phyloP scores from a whole-genome alignment of 2,888 invertebrate genomes.

The Orgyia antiqua region DNA sequence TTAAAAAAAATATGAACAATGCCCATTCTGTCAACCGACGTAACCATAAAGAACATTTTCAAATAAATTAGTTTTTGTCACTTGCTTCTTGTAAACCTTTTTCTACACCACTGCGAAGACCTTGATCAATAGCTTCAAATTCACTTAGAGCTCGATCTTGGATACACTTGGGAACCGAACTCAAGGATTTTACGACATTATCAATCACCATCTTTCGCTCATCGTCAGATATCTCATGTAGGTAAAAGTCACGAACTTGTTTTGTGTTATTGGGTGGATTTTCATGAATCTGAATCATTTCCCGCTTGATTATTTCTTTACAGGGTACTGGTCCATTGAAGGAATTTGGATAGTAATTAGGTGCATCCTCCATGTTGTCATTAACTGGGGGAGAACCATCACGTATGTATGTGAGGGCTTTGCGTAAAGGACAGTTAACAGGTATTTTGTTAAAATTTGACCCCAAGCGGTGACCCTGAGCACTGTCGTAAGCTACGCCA shows the following conservation, averaged over 20 bases:
- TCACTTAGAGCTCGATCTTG: background rate
- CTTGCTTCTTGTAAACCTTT: background rate
- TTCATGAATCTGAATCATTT: conserved; percentile 73
- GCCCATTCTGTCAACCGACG: background rate
- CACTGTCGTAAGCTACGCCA: conserved; percentile 91
- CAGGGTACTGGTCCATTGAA: conserved; percentile 89
- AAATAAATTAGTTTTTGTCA: background rate
- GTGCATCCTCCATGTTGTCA: conserved; percentile 90
- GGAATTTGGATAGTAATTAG: conserved; percentile 97
- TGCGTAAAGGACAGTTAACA: conserved; percentile 92
- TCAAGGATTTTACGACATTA: conserved; percentile 76
- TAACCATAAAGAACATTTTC: background rate
- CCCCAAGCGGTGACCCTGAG: conserved; percentile 90
- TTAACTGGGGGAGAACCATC: conserved; percentile 88
- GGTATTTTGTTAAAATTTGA: conserved; percentile 93
- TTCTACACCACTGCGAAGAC: background rate
- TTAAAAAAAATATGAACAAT: too few species aligned
- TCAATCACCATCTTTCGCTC: conserved; percentile 84
- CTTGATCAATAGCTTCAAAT: background rate
- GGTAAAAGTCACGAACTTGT: conserved; percentile 89
- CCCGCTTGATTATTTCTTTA: conserved; percentile 72
- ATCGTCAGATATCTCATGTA: conserved; percentile 83
- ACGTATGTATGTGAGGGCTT: conserved; percentile 86
- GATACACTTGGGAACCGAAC: background rate
- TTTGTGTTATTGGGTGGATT: conserved; percentile 92